These are phyloP conservation scores for Falco concolor DNA, from an alignment of 2,797 vertebrate genomes.

Conservation along the genomic window DNA sequence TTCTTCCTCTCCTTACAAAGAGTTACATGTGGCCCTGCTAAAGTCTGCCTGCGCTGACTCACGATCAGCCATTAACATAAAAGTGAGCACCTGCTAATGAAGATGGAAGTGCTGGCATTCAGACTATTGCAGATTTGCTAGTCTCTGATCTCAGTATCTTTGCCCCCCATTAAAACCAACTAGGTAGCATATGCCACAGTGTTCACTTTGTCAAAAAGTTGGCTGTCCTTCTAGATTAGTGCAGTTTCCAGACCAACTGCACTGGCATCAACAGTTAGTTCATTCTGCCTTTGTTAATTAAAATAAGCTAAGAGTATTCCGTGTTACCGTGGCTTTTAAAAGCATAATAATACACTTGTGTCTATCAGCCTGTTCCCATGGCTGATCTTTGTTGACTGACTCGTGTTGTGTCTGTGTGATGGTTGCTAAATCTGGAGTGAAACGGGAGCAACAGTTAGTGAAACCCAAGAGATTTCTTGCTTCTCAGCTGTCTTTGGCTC, in stretches of 20 bases:
- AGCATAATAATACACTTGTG: neutral
- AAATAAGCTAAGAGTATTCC: neutral
- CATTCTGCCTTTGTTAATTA: neutral
- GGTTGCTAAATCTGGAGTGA: neutral
- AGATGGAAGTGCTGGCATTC: neutral
- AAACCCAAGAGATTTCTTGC: neutral
- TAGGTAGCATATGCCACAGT: neutral
- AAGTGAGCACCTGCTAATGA: neutral
- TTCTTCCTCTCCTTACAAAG: neutral
- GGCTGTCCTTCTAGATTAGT: neutral
- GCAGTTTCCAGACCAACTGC: neutral
- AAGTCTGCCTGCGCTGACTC: neutral
- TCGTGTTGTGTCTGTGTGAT: neutral
- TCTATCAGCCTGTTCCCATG: neutral
- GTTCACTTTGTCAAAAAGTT: neutral
- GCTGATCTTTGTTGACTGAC: neutral
- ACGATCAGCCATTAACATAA: rapidly evolving
- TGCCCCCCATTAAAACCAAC: neutral
- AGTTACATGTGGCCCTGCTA: neutral
- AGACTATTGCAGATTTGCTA: neutral
- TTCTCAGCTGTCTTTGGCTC: neutral
- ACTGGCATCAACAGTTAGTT: neutral
- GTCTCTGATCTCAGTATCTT: neutral
- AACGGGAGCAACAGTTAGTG: neutral
- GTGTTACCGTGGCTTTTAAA: neutral